Evolutionary conservation across 2,113 vertebrate genomes (phyloP), one percentile per base, ranked within the genome.

Genomic region (Eira barbara): DNA sequence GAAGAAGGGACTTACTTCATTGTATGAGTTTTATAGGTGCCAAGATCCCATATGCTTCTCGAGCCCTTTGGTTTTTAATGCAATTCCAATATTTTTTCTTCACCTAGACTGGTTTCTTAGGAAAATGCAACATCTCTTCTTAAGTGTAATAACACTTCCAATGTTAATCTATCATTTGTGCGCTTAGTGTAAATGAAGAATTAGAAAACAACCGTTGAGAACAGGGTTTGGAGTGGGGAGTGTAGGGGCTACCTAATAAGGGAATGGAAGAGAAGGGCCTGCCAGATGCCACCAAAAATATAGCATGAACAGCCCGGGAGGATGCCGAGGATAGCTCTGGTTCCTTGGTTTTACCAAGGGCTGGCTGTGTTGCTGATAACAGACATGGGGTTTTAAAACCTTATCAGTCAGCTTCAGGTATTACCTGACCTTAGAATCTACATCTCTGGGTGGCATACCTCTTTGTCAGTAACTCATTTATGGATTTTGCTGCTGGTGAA

Each of bases 381-480:
- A 76, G 49, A 21, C 29, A 7, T 23, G 74, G 1, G 1, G 7
- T 87, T 90, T 49, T 63, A 57, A 95, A 93, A 36, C 17, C 69
- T 95, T 85, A 59, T 94, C 76, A 69, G n/a, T 89, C 47, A 88
- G 45, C 47, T 85, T 89, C 94, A 96, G 80, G 63, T 85, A 61
- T 59, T 42, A 71, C 52, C 80, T 74, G 69, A 52, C 52, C 84
- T 80, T 67, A 74, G 79, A 94, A 80, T 63, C 71, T 79, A 14
- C 89, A 65, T 96, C 61, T 90, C 74, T 18, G 23, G 20, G 25
- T 80, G 89, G 79, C 42, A 80, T 29, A 49, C 59, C 65, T 94
- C 65, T 93, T 93, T 73, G 84, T 94, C 47, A 89, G 67, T 73
- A 65, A 93, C n/a, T 96, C 94, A 65, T 95, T 87, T 83, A 81